phyloP scores from a whole-genome alignment of 1,140 invertebrate genomes.

The Heliconius eleuchia region DNA sequence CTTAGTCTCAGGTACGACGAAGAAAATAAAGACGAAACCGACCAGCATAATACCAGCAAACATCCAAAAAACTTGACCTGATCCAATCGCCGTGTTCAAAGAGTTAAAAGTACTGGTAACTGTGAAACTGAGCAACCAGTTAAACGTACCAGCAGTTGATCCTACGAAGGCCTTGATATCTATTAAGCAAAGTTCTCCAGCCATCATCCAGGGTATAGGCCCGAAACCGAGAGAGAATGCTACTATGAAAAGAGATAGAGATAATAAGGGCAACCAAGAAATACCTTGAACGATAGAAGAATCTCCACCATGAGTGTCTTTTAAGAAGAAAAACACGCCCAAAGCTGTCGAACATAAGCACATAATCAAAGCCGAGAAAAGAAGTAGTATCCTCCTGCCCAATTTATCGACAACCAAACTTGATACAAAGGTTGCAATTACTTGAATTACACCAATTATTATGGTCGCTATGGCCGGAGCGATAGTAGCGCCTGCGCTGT shows the following conservation, averaged over 20 bases:
- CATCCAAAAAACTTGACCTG: conserved; percentile 88
- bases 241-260: conserved; percentile 88
- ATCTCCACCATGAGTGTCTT: conserved; percentile 72
- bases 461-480: conserved; percentile 84
- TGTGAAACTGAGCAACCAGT: conserved; percentile 91
- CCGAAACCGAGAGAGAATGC: conserved; percentile 90
- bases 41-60: conserved; percentile 88
- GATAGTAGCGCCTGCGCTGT: conserved; percentile 83
- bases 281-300: conserved; percentile 79
- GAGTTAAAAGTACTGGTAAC: conserved; percentile 90
- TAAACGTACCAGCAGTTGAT: conserved; percentile 87
- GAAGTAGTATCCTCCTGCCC: conserved; percentile 87
- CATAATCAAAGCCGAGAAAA: conserved; percentile 85
- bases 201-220: conserved; percentile 91
- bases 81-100: conserved; percentile 82
- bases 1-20: conserved; percentile 94
- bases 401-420: conserved; percentile 89
- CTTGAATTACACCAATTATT: conserved; percentile 90
- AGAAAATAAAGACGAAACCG: conserved; percentile 88
- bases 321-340: conserved; percentile 85
- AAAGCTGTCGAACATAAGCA: conserved; percentile 83
- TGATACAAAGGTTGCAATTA: conserved; percentile 86
- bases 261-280: conserved; percentile 87
- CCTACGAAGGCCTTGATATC: conserved; percentile 89
- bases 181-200: conserved; percentile 87